Conservation (phyloP, 2,888 invertebrate genomes). For the Halictus ligatus region DNA sequence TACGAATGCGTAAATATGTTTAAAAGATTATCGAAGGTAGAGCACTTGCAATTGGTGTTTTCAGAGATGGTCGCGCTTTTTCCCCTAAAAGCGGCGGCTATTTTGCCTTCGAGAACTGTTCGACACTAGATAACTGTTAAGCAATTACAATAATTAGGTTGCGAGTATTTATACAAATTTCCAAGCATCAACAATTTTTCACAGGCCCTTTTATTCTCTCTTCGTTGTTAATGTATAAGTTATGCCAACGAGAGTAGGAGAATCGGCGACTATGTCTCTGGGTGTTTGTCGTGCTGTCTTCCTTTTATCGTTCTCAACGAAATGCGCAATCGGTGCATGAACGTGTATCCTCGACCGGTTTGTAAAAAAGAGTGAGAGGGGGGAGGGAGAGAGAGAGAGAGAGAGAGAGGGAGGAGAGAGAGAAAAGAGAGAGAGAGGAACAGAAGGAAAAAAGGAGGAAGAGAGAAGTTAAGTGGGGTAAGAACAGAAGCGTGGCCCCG, state of each 20-base stretch:
- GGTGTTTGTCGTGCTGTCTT: background rate
- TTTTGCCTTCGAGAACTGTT: too few relatives aligned
- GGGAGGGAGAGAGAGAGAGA: too few relatives aligned
- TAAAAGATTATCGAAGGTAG: too few relatives aligned
- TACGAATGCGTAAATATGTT: too few relatives aligned
- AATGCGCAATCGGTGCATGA: conserved; percentile 7
- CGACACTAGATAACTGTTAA: too few relatives aligned
- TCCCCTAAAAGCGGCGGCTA: too few relatives aligned
- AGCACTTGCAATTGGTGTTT: too few relatives aligned
- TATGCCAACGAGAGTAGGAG: background rate
- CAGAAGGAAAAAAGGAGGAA: background rate
- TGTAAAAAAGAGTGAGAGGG: conserved; percentile 14
- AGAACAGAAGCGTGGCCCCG: conserved; percentile 57
- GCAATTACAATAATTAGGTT: background rate
- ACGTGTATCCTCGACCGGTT: conserved; percentile 38
- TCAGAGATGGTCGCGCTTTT: too few relatives aligned
- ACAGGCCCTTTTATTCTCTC: too few relatives aligned
- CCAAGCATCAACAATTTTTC: too few relatives aligned
- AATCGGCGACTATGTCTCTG: background rate
- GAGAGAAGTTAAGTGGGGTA: conserved; percentile 51
- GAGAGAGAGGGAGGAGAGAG: background rate
- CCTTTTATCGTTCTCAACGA: background rate
- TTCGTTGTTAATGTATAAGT: background rate
- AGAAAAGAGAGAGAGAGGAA: background rate
- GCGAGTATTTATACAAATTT: background rate